Evolutionary conservation across 2,113 vertebrate genomes (phyloP), one percentile per base, ranked within the genome.

Genomic region (Alosa alosa): DNA sequence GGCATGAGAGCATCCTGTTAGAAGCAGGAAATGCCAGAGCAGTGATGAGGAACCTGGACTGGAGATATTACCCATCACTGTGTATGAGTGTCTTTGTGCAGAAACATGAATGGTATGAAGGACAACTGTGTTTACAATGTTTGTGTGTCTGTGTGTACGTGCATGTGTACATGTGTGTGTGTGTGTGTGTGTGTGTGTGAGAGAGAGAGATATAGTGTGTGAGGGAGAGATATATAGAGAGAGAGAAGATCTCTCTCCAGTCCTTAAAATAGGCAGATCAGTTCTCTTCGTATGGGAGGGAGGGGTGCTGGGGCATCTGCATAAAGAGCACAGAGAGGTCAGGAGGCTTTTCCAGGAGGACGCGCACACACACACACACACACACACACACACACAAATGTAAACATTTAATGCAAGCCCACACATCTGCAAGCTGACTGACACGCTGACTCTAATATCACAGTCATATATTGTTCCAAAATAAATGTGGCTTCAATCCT

Each of bases 141-240:
- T 39, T 86, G 45, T 86, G 81, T 86, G 41, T 82, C 52, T 84
- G 83, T 84, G 57, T 84, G 20, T 85, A 41, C 39, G 81, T 57
- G 84, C 22, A 68, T 25, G 68, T 22, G 55, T 20, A 15, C 17
- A 15, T 57, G 55, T 57, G 55, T 57, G 55, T 22, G 55, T 57
- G 55, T 57, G 55, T 57, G 55, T 22, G 55, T 57, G 55, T 57
- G 55, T 20, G 55, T 57, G 55, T 57, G 55, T 60, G 55, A 20
- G 17, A 17, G 55, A 20, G 55, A 17, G 55, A 17, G 55, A 17
- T 31, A 31, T 31, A 31, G 0, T 31, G 55, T 60, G 55, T 60
- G 17, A 5, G 55, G 2, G 55, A 17, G 55, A n/a, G 60, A n/a
- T 22, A n/a, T 3, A n/a, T n/a, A 49, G 47, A 49, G 9, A 10